Conservation (phyloP, 2,797 vertebrate genomes). For the Sebastes cheni region DNA sequence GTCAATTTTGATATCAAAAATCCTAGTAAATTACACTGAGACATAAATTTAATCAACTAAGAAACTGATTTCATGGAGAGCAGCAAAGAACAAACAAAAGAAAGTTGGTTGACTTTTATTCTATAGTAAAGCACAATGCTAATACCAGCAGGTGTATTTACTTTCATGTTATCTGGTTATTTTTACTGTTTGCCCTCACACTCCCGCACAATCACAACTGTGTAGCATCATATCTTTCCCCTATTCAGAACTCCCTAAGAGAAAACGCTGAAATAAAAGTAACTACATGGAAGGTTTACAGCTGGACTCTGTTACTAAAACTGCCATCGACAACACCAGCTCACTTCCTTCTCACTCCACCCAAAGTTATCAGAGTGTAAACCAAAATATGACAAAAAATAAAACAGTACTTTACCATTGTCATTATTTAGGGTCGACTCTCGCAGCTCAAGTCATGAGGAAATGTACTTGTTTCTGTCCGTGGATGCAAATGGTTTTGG, state of each 20-base stretch:
- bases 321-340: not conserved
- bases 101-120: not conserved
- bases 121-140: not conserved
- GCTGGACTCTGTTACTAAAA: not conserved
- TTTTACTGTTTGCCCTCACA: conserved; percentile 3
- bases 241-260: not conserved
- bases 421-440: conserved; percentile 36
- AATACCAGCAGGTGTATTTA: not conserved
- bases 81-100: not conserved
- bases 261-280: not conserved
- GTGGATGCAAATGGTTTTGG: conserved; percentile 56
- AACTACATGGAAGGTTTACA: not conserved
- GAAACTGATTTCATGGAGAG: not conserved
- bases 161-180: not conserved
- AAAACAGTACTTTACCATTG: conserved; percentile 74
- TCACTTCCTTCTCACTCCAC: conserved; percentile 50
- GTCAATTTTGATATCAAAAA: not conserved
- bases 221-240: not conserved
- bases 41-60: not conserved
- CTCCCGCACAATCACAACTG: not conserved
- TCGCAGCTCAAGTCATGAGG: conserved; percentile 55
- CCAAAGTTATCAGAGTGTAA: not conserved
- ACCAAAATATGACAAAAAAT: conserved; percentile 1
- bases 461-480: conserved; percentile 44
- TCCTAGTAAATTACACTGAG: not conserved